Base-by-base conservation (phyloP, 2,113 vertebrate genomes). In the Xyrauchen texanus region DNA sequence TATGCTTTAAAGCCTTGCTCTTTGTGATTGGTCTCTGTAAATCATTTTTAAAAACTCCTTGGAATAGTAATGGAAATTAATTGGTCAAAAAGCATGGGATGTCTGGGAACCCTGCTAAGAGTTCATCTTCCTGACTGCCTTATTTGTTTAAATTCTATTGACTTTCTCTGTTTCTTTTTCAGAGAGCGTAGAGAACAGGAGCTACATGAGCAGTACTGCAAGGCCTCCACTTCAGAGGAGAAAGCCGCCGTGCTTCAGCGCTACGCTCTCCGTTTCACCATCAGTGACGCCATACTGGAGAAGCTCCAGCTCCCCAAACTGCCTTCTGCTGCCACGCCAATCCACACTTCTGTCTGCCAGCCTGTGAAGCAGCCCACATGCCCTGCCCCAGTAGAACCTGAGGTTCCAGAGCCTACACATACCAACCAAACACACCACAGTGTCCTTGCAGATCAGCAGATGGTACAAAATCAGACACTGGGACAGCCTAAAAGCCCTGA, bases 261-360 rank as follows among this genome's bases (percentile, higher is more conserved):
- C 63, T 99, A 99, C 62, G 96, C 96, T 0, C 97, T 98, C 84
- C 95, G 96, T 76, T 99, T 99, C 88, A 97, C 96, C 80, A 97
- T 99, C 91, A 99, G 97, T 0, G 98, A 99, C 80, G 95, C 97
- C 75, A 96, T 97, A 63, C 91, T 99, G 1, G 98, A 99, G 88
- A 94, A 93, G 86, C 83, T 99, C 83, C 96, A 98, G 87, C 95
- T 99, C 90, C 97, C 97, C 90, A 88, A 90, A 82, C 89, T 93
- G 76, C 79, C 88, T 86, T 75, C 87, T 2, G 78, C 88, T 84
- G 78, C 76, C 45, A 79, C 51, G 61, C 57, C 76, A 0, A 45
- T 15, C 6, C 11, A 9, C 49, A 46, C 49, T 0, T 47, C 76
- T 52, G 46, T 69, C 8, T 15, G 34, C 62, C 69, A 53, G 4